These are phyloP conservation scores for Margarornis squamiger DNA, from an alignment of 2,797 vertebrate species.

Conservation along the genomic window DNA sequence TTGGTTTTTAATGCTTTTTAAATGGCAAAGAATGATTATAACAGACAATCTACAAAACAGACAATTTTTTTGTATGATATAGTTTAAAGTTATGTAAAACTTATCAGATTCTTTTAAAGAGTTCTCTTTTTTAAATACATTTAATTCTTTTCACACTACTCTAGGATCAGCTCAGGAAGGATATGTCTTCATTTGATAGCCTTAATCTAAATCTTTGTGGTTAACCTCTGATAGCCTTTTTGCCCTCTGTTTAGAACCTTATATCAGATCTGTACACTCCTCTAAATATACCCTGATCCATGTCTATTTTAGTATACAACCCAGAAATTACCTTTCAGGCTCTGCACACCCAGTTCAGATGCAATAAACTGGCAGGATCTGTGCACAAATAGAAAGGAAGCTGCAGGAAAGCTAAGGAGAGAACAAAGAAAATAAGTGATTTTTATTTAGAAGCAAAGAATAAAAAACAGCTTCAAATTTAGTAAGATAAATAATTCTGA, in stretches of 20 bases:
- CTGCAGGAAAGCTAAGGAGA: not conserved
- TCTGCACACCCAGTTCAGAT: not conserved
- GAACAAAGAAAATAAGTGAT: not conserved
- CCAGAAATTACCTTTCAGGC: conserved; percentile 21
- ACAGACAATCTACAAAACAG: not conserved
- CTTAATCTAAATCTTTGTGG: conserved; percentile 50
- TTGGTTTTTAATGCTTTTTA: not conserved
- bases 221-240: conserved; percentile 39
- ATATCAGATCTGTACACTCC: conserved; percentile 25
- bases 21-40: not conserved
- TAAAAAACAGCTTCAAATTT: not conserved
- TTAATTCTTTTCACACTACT: conserved; percentile 10
- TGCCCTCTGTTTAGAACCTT: conserved; percentile 39
- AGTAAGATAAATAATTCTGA: not conserved
- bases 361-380: not conserved
- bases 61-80: not conserved
- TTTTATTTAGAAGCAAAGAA: not conserved
- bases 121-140: not conserved
- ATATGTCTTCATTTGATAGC: conserved; percentile 25
- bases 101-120: not conserved
- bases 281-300: conserved; percentile 3
- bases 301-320: conserved; percentile 35
- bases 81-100: not conserved
- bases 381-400: not conserved
- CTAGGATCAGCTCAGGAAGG: not conserved